Evolutionary conservation across 2,797 vertebrate species (phyloP).

Genomic region (Molossus molossus): DNA sequence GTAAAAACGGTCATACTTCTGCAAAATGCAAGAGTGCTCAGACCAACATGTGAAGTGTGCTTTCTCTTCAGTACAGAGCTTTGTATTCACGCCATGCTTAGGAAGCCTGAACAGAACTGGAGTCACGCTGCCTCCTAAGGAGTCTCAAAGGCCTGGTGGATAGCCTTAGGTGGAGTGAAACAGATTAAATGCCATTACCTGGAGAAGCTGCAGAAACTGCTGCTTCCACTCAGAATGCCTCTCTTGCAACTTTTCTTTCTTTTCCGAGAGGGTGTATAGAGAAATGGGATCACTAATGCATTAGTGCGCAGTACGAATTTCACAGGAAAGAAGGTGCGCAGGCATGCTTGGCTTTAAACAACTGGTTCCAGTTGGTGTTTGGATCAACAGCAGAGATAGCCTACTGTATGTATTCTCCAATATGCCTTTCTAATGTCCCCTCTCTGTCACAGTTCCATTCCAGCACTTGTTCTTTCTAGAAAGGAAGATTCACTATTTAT

Average conservation of each 20-base stretch:
- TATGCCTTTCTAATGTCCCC: slow-evolving; percentile 59
- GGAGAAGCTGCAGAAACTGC: neutral
- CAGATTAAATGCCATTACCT: neutral
- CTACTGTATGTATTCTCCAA: slow-evolving; percentile 63
- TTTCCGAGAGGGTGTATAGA: neutral
- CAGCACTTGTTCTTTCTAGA: slow-evolving; percentile 78
- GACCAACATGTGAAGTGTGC: neutral
- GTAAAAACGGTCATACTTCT: neutral
- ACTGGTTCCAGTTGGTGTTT: neutral
- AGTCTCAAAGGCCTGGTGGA: neutral
- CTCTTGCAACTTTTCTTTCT: neutral
- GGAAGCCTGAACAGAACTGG: neutral
- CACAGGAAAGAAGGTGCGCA: neutral
- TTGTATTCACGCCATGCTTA: accelerated
- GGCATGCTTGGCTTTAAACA: slow-evolving; percentile 7
- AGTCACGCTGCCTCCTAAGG: neutral
- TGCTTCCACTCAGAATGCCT: neutral
- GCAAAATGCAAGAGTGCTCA: neutral
- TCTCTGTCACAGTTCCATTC: slow-evolving; percentile 72
- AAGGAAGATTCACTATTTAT: slow-evolving; percentile 83
- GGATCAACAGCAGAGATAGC: slow-evolving; percentile 49
- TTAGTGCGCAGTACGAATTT: neutral
- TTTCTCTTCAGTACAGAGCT: neutral
- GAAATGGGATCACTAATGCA: neutral
- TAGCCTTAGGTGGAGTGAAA: neutral